Evolutionary conservation across 2,888 invertebrate genomes (phyloP).

Genomic region (Serripes groenlandicus): DNA sequence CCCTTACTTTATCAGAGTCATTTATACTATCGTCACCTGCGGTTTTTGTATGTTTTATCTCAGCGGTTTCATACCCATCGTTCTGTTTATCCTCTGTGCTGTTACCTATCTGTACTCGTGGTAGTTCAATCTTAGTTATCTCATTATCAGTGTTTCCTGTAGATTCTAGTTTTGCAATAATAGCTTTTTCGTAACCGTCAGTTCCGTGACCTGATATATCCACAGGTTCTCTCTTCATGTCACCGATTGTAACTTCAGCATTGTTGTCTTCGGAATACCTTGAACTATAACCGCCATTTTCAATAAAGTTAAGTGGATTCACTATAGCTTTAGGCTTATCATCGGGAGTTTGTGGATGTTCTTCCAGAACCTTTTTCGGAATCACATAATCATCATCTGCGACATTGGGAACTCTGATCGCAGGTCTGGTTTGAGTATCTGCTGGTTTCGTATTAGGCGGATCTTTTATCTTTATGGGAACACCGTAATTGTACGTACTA

Average conservation of each 20-base stretch:
- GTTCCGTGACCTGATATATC: neutral
- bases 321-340: conserved; percentile 2
- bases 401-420: neutral
- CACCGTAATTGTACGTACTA: neutral
- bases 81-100: neutral
- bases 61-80: neutral
- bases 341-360: neutral
- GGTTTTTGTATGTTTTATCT: neutral
- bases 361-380: neutral
- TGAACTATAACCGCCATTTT: neutral
- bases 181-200: neutral
- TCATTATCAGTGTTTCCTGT: neutral
- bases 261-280: too few species aligned
- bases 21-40: neutral
- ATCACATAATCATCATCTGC: neutral
- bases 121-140: neutral
- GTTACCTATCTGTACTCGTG: neutral
- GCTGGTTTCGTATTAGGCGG: too few species aligned
- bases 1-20: too few species aligned
- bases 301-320: neutral
- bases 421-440: too few species aligned
- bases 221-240: too few species aligned
- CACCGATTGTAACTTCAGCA: too few species aligned
- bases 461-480: neutral
- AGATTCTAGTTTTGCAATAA: neutral